Percentiles rank a stretch among this genome's conserved stretches.
Conservation (phyloP, 2,113 vertebrate species). For the Hemiscyllium ocellatum region DNA sequence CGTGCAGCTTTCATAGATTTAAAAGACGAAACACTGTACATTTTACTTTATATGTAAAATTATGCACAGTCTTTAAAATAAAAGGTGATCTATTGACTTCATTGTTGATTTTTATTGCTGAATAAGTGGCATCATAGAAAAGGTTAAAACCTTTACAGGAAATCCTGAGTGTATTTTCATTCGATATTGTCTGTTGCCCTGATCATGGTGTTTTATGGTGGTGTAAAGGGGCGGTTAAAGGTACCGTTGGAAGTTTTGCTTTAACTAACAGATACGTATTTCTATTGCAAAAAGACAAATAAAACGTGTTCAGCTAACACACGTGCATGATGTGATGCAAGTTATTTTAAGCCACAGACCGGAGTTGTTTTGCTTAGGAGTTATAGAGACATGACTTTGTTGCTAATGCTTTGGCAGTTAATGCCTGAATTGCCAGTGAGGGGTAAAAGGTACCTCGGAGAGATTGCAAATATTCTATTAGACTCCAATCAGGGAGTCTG, state of each 20-base stretch:
- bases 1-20: slow-evolving; percentile 23
- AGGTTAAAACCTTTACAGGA: background rate
- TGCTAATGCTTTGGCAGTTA: slow-evolving; percentile 55
- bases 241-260: background rate
- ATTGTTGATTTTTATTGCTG: slow-evolving; percentile 33
- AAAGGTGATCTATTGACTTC: slow-evolving; percentile 36
- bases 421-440: slow-evolving; percentile 48
- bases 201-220: background rate
- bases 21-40: slow-evolving; percentile 17
- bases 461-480: slow-evolving; percentile 81
- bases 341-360: slow-evolving; percentile 42
- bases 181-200: background rate
- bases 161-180: background rate
- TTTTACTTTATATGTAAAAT: slow-evolving; percentile 35
- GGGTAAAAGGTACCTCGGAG: slow-evolving; percentile 65
- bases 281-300: background rate
- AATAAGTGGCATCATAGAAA: background rate
- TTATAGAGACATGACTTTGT: slow-evolving; percentile 50
- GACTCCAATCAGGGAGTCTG: slow-evolving; percentile 69
- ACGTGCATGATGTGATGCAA: slow-evolving; percentile 39
- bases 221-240: background rate
- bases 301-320: background rate
- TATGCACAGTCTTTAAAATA: slow-evolving; percentile 36
- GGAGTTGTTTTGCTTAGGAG: background rate
- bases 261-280: background rate